Percentiles rank a stretch among this genome's conserved stretches.
These are phyloP conservation scores for Prunella fulvescens DNA, from an alignment of 2,113 vertebrate genomes.

Conservation along the genomic window DNA sequence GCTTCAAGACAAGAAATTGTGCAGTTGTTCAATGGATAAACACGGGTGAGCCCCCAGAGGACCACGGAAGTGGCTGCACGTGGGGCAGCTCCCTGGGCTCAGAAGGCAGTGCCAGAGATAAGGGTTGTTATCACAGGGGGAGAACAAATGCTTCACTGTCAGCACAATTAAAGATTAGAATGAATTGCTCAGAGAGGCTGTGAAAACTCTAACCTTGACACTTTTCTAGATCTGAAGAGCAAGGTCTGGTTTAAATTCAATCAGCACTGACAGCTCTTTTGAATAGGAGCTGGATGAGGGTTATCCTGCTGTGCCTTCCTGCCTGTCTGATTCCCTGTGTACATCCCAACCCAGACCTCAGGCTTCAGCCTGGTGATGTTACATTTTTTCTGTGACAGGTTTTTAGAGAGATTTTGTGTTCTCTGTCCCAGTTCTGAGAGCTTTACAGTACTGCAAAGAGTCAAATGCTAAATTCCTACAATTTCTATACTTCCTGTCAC, in stretches of 20 bases:
- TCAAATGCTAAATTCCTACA: neutral
- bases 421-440: neutral
- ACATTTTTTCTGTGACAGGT: neutral
- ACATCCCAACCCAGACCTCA: neutral
- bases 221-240: neutral
- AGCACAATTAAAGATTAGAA: neutral
- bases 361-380: neutral
- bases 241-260: neutral
- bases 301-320: fast-evolving
- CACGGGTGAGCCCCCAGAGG: neutral
- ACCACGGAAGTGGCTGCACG: neutral
- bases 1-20: neutral
- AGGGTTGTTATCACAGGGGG: fast-evolving
- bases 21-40: neutral
- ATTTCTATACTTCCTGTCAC: neutral
- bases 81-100: neutral
- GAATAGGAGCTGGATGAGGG: neutral
- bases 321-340: neutral
- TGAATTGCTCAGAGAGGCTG: neutral
- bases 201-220: neutral
- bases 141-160: neutral
- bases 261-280: neutral
- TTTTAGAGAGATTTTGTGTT: neutral
- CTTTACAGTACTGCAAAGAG: neutral
- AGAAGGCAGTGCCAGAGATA: neutral